A percentile compares a stretch with the other conserved stretches of the same genome.
phyloP scores from a whole-genome alignment of 2,113 vertebrate species.

The Cromileptes altivelis region DNA sequence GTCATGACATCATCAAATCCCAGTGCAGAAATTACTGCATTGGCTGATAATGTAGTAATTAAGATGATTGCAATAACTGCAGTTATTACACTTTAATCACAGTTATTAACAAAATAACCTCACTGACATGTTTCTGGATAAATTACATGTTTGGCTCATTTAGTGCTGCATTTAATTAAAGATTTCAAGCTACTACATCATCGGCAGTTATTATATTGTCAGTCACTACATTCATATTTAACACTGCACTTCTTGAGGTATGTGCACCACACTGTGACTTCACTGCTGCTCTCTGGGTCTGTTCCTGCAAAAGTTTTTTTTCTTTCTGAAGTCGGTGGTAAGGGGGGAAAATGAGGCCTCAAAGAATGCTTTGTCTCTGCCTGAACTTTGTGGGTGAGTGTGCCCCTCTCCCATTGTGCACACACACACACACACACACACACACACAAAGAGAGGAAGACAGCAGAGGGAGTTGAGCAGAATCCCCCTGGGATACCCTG shows the following conservation, averaged over 20 bases:
- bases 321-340: background rate
- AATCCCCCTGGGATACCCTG: constrained; percentile 44
- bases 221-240: constrained; percentile 14
- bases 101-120: constrained; percentile 3
- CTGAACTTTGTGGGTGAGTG: constrained; percentile 59
- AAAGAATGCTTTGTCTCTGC: constrained; percentile 72
- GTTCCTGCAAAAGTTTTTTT: constrained; percentile 3
- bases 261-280: constrained; percentile 9
- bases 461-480: constrained; percentile 8
- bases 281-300: constrained; percentile 9
- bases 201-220: constrained; percentile 30
- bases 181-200: constrained; percentile 9
- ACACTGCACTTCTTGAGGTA: constrained; percentile 20
- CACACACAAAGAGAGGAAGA: constrained; percentile 21
- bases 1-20: background rate
- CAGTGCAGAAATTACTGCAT: background rate
- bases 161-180: constrained; percentile 19
- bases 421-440: constrained; percentile 41
- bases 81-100: background rate
- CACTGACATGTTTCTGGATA: background rate
- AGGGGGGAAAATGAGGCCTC: constrained; percentile 32
- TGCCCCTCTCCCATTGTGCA: constrained; percentile 9
- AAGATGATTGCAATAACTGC: background rate
- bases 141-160: constrained; percentile 32
- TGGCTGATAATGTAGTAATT: constrained; percentile 2